A percentile compares a stretch with the other conserved stretches of the same genome.
Conservation (phyloP, 2,113 vertebrate species). For the Falco punctatus region DNA sequence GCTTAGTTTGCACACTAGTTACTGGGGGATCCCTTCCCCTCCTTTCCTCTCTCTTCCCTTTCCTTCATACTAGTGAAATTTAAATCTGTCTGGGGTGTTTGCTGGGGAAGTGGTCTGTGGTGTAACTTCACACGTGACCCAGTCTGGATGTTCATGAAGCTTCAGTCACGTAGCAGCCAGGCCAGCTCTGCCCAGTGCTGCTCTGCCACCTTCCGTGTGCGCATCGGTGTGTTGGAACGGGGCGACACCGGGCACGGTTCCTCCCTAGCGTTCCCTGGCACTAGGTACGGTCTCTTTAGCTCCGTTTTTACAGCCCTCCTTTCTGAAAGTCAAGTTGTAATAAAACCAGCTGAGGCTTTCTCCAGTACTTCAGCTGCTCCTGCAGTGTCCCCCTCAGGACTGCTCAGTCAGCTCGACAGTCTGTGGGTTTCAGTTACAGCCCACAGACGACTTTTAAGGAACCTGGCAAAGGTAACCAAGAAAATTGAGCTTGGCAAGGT, state of each 20-base stretch:
- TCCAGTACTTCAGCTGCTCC: background rate
- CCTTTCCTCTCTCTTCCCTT: background rate
- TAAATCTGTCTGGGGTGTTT: background rate
- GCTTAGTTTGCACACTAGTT: background rate
- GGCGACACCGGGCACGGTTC: fast-evolving
- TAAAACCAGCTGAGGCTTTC: background rate
- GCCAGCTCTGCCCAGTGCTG: background rate
- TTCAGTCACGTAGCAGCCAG: background rate
- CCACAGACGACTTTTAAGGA: background rate
- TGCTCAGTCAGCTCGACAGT: background rate
- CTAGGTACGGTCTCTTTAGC: background rate
- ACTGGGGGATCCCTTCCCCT: background rate
- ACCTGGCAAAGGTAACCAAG: conserved; percentile 5
- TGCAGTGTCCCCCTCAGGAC: background rate
- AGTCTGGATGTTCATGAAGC: background rate
- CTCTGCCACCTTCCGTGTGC: background rate
- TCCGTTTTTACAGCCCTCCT: background rate
- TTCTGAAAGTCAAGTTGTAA: background rate
- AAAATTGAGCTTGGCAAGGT: conserved; percentile 21
- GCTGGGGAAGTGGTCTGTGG: background rate
- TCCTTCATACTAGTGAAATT: background rate
- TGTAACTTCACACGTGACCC: background rate
- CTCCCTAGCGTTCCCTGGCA: background rate
- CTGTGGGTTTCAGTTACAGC: conserved; percentile 19
- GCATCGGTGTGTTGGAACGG: background rate